Percentiles rank a stretch among this genome's conserved stretches.
Conservation (phyloP, 2,797 vertebrate genomes). For the Centroberyx gerrardi region DNA sequence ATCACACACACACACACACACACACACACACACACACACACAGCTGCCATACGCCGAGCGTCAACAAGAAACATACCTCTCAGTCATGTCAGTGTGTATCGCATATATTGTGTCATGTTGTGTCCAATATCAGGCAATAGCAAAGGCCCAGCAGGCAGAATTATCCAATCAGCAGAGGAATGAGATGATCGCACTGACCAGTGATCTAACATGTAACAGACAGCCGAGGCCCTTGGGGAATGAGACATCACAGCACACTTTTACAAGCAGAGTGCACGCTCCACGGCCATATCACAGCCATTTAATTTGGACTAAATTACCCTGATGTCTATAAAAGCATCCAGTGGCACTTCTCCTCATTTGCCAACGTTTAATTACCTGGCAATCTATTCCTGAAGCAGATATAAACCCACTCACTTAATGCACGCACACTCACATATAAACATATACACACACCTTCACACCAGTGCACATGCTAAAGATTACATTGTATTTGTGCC, state of each 20-base stretch:
- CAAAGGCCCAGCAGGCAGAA: slow-evolving; percentile 3
- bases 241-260: slow-evolving; percentile 27
- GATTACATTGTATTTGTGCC: slow-evolving; percentile 50
- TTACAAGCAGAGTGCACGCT: slow-evolving; percentile 13
- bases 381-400: slow-evolving; percentile 49
- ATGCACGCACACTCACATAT: slow-evolving; percentile 3
- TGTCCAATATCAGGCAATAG: slow-evolving; percentile 9
- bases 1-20: slow-evolving; percentile 43
- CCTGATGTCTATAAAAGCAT: slow-evolving; percentile 58
- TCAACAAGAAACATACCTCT: slow-evolving; percentile 6
- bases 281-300: slow-evolving; percentile 31
- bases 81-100: neutral
- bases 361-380: slow-evolving; percentile 70
- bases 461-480: slow-evolving; percentile 14
- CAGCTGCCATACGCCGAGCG: slow-evolving; percentile 9
- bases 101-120: neutral
- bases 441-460: neutral
- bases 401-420: slow-evolving; percentile 43
- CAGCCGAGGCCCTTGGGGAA: slow-evolving; percentile 34
- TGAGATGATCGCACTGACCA: slow-evolving; percentile 19
- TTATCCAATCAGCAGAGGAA: slow-evolving; percentile 3
- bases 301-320: slow-evolving; percentile 58
- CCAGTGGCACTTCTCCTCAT: slow-evolving; percentile 53
- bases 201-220: slow-evolving; percentile 4
- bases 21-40: neutral